Evolutionary conservation across 2,888 invertebrate species (phyloP).

Genomic region (Lasioglossum calceatum): DNA sequence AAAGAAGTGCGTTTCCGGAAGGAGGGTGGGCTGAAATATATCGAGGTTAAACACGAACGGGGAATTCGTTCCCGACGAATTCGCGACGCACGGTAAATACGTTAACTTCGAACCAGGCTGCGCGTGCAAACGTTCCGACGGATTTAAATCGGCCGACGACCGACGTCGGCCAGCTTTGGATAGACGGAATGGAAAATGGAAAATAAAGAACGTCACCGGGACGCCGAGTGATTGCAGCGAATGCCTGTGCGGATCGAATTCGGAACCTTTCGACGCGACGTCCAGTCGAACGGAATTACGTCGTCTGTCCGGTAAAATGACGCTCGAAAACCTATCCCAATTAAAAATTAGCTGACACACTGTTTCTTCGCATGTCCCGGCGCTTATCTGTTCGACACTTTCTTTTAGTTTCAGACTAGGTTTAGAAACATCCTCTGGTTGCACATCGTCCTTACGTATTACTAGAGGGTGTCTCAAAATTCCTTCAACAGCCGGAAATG

Average conservation of each 20-base stretch:
- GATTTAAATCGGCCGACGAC: conserved; percentile 22
- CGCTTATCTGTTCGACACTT: too few species aligned
- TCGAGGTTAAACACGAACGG: conserved; percentile 20
- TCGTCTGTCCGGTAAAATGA: neutral
- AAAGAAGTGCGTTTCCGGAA: neutral
- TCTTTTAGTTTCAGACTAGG: too few species aligned
- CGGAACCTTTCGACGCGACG: neutral
- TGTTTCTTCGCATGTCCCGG: neutral
- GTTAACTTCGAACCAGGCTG: conserved; percentile 16
- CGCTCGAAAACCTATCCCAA: neutral
- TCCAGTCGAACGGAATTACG: neutral
- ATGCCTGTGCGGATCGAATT: neutral
- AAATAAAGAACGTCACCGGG: conserved; percentile 27
- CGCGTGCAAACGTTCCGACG: conserved; percentile 28
- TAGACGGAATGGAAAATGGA: conserved; percentile 20
- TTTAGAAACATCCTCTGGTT: too few species aligned
- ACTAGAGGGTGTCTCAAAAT: too few species aligned
- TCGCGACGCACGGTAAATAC: conserved; percentile 22
- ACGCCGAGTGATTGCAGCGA: conserved; percentile 17
- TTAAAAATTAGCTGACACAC: neutral
- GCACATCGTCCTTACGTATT: too few species aligned
- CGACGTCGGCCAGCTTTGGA: conserved; percentile 20
- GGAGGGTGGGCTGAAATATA: conserved; percentile 8
- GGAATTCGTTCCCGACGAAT: conserved; percentile 8
- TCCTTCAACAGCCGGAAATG: too few species aligned